These are phyloP conservation scores for Eurypyga helias DNA, from an alignment of 2,113 vertebrate genomes.

Conservation along the genomic window DNA sequence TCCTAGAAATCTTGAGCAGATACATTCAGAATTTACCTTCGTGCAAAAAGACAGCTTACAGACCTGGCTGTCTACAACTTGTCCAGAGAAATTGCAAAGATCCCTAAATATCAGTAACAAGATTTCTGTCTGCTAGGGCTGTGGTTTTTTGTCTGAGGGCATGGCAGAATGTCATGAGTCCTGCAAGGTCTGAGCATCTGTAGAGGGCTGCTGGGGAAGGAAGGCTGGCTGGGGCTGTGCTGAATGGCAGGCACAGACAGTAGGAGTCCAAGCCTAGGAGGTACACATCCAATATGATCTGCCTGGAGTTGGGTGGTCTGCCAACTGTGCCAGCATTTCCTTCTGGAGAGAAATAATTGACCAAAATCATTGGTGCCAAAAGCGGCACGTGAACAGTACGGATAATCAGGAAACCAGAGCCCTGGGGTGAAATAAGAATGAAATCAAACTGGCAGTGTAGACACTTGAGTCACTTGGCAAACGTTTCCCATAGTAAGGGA, in stretches of 20 bases:
- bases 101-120: neutral
- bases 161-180: neutral
- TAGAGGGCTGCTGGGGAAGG: neutral
- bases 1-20: neutral
- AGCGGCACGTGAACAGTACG: neutral
- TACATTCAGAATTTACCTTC: neutral
- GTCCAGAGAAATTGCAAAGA: neutral
- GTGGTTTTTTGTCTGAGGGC: neutral
- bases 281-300: neutral
- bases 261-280: neutral
- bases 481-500: neutral
- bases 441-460: neutral
- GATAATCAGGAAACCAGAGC: neutral
- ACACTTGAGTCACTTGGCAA: constrained; percentile 6
- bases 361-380: neutral
- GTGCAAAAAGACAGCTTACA: neutral
- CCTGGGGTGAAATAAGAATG: neutral
- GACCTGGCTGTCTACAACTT: neutral
- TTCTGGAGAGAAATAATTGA: neutral
- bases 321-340: neutral
- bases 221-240: neutral
- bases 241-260: neutral
- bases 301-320: neutral
- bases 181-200: neutral
- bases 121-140: neutral